These are phyloP conservation scores for Cyclina sinensis DNA, from an alignment of 1,140 invertebrate species.

Conservation along the genomic window DNA sequence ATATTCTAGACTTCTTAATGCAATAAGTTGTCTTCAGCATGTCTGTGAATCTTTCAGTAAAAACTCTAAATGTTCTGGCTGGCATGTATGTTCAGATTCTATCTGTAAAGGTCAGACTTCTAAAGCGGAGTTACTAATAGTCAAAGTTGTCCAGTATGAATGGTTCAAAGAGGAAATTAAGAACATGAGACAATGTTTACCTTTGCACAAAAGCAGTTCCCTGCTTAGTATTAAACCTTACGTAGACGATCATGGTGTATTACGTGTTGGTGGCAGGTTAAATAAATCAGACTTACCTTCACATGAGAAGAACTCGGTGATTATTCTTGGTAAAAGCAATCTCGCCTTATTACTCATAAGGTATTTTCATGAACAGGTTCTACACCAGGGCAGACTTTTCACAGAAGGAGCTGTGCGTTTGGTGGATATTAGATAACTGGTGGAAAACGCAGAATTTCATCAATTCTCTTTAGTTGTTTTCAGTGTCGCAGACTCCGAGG, in stretches of 20 bases:
- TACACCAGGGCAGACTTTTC: constrained; percentile 64
- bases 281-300: constrained; percentile 12
- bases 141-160: constrained; percentile 46
- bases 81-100: constrained; percentile 6
- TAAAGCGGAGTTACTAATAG: constrained; percentile 18
- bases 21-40: no score
- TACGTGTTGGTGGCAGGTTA: constrained; percentile 69
- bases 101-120: background rate
- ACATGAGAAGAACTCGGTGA: constrained; percentile 53
- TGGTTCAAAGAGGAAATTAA: constrained; percentile 11
- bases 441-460: constrained; percentile 29
- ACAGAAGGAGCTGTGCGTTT: constrained; percentile 59
- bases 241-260: constrained; percentile 50
- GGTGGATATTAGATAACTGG: constrained; percentile 64
- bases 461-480: constrained; percentile 44
- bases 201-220: background rate
- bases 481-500: constrained; percentile 52
- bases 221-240: constrained; percentile 20
- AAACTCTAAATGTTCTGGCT: background rate
- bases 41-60: background rate
- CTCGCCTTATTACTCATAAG: constrained; percentile 34
- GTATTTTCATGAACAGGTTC: constrained; percentile 54
- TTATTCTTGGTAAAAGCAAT: constrained; percentile 60
- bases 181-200: background rate
- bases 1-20: no score